Conservation (phyloP, 2,113 vertebrate species). For the Globicephala melas region DNA sequence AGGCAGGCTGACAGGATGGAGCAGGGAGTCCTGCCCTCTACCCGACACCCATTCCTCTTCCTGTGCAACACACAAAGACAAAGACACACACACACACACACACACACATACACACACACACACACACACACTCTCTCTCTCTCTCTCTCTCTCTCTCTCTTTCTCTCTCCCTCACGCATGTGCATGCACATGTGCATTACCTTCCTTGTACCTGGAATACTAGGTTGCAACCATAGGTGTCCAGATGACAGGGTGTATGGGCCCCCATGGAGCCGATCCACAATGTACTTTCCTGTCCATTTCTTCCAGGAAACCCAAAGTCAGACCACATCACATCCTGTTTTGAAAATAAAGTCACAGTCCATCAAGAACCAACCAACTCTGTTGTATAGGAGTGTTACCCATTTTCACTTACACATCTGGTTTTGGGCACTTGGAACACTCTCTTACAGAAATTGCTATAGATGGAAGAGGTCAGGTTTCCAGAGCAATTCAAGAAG, state of each 20-base stretch:
- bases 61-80: not conserved
- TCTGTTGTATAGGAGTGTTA: not conserved
- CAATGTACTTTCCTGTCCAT: slow-evolving; percentile 92
- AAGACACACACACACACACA: not conserved
- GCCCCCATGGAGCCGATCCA: slow-evolving; percentile 94
- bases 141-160: not conserved
- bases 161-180: fast-evolving
- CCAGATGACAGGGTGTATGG: slow-evolving; percentile 95
- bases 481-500: not conserved
- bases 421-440: not conserved
- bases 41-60: not conserved
- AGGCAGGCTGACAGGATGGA: not conserved
- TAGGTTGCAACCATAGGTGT: slow-evolving; percentile 95
- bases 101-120: not conserved
- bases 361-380: slow-evolving; percentile 17
- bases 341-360: slow-evolving; percentile 56
- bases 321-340: slow-evolving; percentile 94
- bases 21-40: not conserved
- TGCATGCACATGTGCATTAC: slow-evolving; percentile 74
- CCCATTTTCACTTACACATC: not conserved
- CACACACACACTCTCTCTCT: no score
- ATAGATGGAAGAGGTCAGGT: not conserved
- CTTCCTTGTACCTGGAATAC: slow-evolving; percentile 97
- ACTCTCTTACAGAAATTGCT: not conserved
- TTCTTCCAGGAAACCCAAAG: slow-evolving; percentile 93